These are phyloP conservation scores for Oryzias sinensis DNA, from an alignment of 2,797 vertebrate species.

Conservation along the genomic window DNA sequence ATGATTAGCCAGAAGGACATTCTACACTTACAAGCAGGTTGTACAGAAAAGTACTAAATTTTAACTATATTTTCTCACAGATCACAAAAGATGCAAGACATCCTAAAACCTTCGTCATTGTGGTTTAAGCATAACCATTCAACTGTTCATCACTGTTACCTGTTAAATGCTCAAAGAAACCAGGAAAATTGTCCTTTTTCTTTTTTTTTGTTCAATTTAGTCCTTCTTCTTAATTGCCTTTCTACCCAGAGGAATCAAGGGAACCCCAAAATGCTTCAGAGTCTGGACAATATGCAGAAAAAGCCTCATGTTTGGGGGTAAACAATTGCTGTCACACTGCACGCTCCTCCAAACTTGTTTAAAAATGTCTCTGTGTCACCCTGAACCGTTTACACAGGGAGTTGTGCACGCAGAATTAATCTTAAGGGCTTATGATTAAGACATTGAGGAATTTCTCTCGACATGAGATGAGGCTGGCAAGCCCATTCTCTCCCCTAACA, in stretches of 20 bases:
- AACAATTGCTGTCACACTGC: conserved; percentile 63
- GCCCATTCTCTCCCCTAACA: conserved; percentile 60
- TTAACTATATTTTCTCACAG: too few relatives aligned
- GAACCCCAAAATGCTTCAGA: conserved; percentile 24
- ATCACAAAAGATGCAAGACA: background rate
- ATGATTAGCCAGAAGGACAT: too few relatives aligned
- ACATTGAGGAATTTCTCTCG: conserved; percentile 69
- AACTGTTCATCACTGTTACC: too few relatives aligned
- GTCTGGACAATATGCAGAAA: conserved; percentile 8
- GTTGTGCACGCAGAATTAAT: conserved; percentile 66
- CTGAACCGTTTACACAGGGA: conserved; percentile 63
- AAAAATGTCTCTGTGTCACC: conserved; percentile 63
- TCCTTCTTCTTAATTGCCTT: conserved; percentile 9
- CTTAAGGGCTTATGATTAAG: conserved; percentile 65
- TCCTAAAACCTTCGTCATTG: too few relatives aligned
- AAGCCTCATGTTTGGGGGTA: conserved; percentile 51
- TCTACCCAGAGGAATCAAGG: conserved; percentile 2
- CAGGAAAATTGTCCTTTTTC: background rate
- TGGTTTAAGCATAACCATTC: too few relatives aligned
- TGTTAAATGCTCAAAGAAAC: conserved; percentile 6
- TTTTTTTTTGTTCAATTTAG: background rate
- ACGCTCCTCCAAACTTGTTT: conserved; percentile 61
- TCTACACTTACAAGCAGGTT: too few relatives aligned
- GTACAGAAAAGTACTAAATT: too few relatives aligned
- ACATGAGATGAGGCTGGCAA: conserved; percentile 61